Evolutionary conservation across 2,888 invertebrate species (phyloP).

Genomic region (Hypena proboscidalis): DNA sequence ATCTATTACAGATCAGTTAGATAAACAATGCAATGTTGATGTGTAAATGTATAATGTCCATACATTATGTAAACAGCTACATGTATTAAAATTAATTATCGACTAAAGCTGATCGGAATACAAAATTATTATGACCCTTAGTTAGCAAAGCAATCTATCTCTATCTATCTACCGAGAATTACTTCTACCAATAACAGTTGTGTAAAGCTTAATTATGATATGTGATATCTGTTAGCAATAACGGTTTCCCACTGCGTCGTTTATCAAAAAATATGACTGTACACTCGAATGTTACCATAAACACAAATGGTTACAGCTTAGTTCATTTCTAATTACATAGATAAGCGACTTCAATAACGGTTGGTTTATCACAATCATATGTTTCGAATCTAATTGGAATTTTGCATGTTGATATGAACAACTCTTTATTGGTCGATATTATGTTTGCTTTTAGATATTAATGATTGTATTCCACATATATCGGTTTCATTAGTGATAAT

Average conservation of each 20-base stretch:
- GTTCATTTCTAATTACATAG: constrained; percentile 83
- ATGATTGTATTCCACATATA: constrained; percentile 75
- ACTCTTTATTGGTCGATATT: constrained; percentile 83
- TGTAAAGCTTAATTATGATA: constrained; percentile 6
- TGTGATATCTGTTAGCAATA: constrained; percentile 27
- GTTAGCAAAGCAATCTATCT: too few relatives aligned
- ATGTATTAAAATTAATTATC: too few relatives aligned
- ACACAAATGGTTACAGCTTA: constrained; percentile 82
- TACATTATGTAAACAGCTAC: not conserved
- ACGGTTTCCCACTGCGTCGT: constrained; percentile 55
- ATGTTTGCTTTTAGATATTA: constrained; percentile 81
- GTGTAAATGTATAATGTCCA: not conserved
- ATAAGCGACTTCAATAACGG: constrained; percentile 83
- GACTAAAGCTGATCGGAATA: too few relatives aligned
- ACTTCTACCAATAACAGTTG: not conserved
- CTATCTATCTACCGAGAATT: too few relatives aligned
- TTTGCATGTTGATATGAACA: constrained; percentile 82
- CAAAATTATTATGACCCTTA: too few relatives aligned
- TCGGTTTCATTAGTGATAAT: constrained; percentile 61
- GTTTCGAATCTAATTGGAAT: constrained; percentile 84
- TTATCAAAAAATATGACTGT: constrained; percentile 60
- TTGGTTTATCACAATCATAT: constrained; percentile 81
- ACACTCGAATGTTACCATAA: constrained; percentile 78
- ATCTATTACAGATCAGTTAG: not conserved
- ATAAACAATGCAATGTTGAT: not conserved